Conservation (phyloP, 2,888 invertebrate species). For the Lycocerus yunnanus region DNA sequence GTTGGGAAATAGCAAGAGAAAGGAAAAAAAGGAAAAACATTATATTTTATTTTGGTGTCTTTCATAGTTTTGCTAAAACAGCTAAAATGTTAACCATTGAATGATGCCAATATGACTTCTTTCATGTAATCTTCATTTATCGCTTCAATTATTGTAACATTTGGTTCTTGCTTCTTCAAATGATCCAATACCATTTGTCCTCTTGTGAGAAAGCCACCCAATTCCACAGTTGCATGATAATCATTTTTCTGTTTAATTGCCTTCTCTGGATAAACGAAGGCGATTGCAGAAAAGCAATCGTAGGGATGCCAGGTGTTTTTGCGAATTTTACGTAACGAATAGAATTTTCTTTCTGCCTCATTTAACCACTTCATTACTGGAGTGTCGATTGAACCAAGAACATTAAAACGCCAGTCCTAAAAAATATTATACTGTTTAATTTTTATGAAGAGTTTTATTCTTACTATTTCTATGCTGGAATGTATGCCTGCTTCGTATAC, state of each 20-base stretch:
- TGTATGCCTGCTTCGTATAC: slow-evolving; percentile 71
- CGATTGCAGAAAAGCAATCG: slow-evolving; percentile 60
- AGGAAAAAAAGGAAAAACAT: too few relatives aligned
- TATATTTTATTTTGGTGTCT: too few relatives aligned
- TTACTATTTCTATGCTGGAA: slow-evolving; percentile 43
- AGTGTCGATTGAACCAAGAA: slow-evolving; percentile 53
- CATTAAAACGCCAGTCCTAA: slow-evolving; percentile 61
- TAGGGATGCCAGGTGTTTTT: slow-evolving; percentile 51
- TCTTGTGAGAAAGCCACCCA: slow-evolving; percentile 62
- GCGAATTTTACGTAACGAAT: slow-evolving; percentile 15
- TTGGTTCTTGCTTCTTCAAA: slow-evolving; percentile 50
- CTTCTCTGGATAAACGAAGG: slow-evolving; percentile 54
- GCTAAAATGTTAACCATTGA: background rate
- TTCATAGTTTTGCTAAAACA: too few relatives aligned
- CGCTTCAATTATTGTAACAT: slow-evolving; percentile 56
- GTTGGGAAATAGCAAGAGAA: too few relatives aligned
- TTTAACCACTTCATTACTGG: slow-evolving; percentile 58
- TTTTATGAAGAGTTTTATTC: slow-evolving; percentile 36
- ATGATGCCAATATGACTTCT: slow-evolving; percentile 21
- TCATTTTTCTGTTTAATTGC: slow-evolving; percentile 32
- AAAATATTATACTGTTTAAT: background rate
- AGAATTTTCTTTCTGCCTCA: slow-evolving; percentile 54
- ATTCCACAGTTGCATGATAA: slow-evolving; percentile 62
- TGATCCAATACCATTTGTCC: slow-evolving; percentile 70
- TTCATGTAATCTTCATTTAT: slow-evolving; percentile 59